Evolutionary conservation across 2,888 invertebrate genomes (phyloP), one percentile per base, ranked within the genome.

Genomic region (Acanthococcus lagerstroemiae): DNA sequence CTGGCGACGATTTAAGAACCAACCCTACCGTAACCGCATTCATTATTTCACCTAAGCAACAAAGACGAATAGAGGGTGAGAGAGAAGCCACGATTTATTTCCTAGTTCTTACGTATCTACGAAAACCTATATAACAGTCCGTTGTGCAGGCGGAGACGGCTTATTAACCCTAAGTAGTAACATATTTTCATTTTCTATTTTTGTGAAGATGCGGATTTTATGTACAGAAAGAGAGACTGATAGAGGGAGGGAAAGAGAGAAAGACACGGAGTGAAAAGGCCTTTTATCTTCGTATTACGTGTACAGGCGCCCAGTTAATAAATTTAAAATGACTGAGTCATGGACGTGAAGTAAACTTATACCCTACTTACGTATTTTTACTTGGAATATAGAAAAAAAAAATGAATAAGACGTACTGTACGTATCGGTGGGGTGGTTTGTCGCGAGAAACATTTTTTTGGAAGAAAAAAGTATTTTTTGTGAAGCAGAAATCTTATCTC

Each of bases 111-210:
- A n/a, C n/a, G n/a, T n/a, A n/a, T n/a, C n/a, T n/a, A n/a, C n/a
- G n/a, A n/a, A n/a, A n/a, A n/a, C n/a, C n/a, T n/a, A n/a, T n/a
- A n/a, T n/a, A n/a, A n/a, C n/a, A n/a, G n/a, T n/a, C n/a, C n/a
- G n/a, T n/a, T n/a, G n/a, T n/a, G n/a, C n/a, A 37, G n/a, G n/a
- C 12, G 19, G 9, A 52, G 21, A 15, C 52, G 22, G 24, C 52
- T 52, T 52, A 52, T 52, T 52, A 52, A 52, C 52, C 52, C 52
- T 52, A 52, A 52, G 24, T 52, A 52, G 24, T 52, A 21, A 24
- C 22, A 24, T 24, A 24, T 24, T 24, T 21, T 24, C 22, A 52
- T 52, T 21, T 52, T 52, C 52, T 52, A 52, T 52, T 52, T 52
- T 24, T 24, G 52, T 52, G 52, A 52, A 22, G 24, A 52, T 22